Evolutionary conservation across 2,113 vertebrate species (phyloP).

Genomic region (Bombycilla garrulus): DNA sequence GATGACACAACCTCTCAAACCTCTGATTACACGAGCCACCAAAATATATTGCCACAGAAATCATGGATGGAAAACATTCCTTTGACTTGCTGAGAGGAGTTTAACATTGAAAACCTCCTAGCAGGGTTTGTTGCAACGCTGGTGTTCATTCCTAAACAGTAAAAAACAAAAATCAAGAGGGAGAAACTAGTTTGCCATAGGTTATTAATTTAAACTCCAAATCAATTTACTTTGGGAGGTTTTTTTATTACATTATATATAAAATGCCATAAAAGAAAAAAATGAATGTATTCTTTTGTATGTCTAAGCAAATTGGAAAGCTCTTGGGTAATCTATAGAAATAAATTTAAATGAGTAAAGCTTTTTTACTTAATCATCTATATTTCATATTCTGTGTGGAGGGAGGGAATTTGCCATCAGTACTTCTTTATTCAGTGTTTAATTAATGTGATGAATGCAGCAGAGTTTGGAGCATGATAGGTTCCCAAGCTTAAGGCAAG

Average conservation of each 20-base stretch:
- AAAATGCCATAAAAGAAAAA: background rate
- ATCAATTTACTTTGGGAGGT: background rate
- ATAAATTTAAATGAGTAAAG: background rate
- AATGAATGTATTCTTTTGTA: background rate
- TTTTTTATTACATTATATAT: background rate
- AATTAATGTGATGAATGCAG: slow-evolving; percentile 15
- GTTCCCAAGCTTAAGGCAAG: background rate
- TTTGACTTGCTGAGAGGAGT: background rate
- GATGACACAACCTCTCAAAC: background rate
- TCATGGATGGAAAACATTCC: background rate
- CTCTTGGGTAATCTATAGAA: background rate
- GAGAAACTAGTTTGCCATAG: background rate
- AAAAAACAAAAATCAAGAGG: background rate
- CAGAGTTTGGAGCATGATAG: background rate
- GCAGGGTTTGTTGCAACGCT: background rate
- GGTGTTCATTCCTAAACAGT: background rate
- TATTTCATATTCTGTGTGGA: background rate
- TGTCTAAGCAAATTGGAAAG: background rate
- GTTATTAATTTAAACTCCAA: background rate
- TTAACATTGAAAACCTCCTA: background rate
- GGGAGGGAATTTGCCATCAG: background rate
- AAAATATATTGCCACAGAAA: background rate
- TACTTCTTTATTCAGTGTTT: background rate
- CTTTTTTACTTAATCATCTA: background rate
- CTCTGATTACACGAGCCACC: background rate